Conservation (phyloP, 2,888 invertebrate genomes). For the Andrena chrysosceles region DNA sequence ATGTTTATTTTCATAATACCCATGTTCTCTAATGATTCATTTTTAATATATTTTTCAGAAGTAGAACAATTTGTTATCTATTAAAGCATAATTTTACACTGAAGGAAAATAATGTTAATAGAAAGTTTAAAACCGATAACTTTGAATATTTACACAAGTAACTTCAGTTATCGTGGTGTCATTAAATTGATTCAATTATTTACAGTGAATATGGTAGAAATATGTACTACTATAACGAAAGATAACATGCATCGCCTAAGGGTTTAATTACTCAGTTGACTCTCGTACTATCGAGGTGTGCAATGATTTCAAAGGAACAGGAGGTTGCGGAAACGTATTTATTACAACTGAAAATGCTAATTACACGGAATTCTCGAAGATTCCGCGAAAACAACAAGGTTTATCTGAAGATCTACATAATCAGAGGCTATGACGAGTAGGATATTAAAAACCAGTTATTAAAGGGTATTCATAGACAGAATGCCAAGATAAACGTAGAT, state of each 20-base stretch:
- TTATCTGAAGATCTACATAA: constrained; percentile 62
- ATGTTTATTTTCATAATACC: no score
- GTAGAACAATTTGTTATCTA: no score
- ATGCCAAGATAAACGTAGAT: constrained; percentile 52
- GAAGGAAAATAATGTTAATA: neutral
- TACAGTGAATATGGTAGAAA: no score
- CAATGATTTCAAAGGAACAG: constrained; percentile 13
- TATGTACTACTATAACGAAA: no score
- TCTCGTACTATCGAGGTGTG: neutral
- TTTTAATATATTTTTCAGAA: neutral
- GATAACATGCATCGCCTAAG: no score
- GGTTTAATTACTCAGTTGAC: no score
- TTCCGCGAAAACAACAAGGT: constrained; percentile 54
- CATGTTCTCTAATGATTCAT: neutral
- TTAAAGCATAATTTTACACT: neutral
- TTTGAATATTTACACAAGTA: no score
- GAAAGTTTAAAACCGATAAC: no score
- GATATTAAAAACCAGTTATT: constrained; percentile 71
- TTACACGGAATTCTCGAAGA: constrained; percentile 52
- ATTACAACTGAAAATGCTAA: constrained; percentile 39
- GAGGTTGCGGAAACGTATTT: constrained; percentile 30
- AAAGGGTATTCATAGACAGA: constrained; percentile 54
- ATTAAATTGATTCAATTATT: no score
- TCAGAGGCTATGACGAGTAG: constrained; percentile 57
- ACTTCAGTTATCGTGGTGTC: no score